Percentiles rank a stretch among this genome's conserved stretches.
phyloP scores from a whole-genome alignment of 2,888 invertebrate species.

The Tipula vernalis region DNA sequence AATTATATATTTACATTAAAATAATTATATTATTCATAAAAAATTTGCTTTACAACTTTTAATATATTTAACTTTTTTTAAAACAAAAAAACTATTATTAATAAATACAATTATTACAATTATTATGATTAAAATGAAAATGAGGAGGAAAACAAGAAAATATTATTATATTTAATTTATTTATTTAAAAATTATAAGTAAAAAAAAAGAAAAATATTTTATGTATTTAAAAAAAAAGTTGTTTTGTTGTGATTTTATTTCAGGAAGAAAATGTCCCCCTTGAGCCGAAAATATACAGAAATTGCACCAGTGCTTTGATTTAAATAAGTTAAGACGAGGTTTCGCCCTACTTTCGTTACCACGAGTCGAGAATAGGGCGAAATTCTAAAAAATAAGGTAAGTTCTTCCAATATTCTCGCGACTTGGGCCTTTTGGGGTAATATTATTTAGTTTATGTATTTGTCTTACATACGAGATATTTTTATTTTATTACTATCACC shows the following conservation, averaged over 20 bases:
- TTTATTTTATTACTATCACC: too few relatives aligned
- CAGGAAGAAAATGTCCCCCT: background rate
- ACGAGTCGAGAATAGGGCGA: too few relatives aligned
- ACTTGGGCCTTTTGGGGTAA: too few relatives aligned
- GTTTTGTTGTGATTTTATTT: background rate
- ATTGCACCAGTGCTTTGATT: too few relatives aligned
- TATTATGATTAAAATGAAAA: background rate
- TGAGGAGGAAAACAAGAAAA: background rate
- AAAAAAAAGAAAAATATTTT: background rate
- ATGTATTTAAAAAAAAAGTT: background rate
- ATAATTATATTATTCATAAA: background rate
- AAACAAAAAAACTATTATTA: background rate
- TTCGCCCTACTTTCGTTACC: too few relatives aligned
- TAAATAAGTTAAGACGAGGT: too few relatives aligned
- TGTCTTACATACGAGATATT: too few relatives aligned
- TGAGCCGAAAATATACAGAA: too few relatives aligned
- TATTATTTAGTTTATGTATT: too few relatives aligned
- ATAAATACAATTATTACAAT: background rate
- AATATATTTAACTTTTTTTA: background rate
- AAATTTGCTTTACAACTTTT: background rate
- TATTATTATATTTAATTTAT: background rate
- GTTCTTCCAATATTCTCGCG: too few relatives aligned
- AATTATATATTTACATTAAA: background rate
- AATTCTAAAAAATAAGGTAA: too few relatives aligned
- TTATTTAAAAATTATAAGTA: background rate